Percentiles rank a stretch among this genome's conserved stretches.
These are phyloP conservation scores for Ethmia dodecea DNA, from an alignment of 2,888 invertebrate species.

Conservation along the genomic window DNA sequence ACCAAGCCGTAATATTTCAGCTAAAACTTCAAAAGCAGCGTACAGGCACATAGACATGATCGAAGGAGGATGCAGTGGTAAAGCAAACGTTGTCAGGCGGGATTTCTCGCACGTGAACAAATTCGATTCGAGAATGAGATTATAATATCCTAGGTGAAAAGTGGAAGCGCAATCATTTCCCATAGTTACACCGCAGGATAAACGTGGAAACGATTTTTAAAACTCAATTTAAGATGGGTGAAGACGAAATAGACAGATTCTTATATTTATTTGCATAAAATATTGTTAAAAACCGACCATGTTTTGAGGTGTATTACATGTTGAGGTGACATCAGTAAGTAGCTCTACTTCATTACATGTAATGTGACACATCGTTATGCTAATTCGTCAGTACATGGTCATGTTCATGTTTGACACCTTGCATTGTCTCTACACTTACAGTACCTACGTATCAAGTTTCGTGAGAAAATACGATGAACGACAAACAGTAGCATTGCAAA, in stretches of 20 bases:
- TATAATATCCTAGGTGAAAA: slow-evolving; percentile 50
- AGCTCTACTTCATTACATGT: background rate
- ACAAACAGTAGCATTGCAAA: slow-evolving; percentile 22
- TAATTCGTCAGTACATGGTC: slow-evolving; percentile 26
- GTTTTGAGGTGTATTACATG: too few species aligned
- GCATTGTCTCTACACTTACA: slow-evolving; percentile 12
- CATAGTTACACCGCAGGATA: slow-evolving; percentile 6
- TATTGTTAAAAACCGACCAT: too few species aligned
- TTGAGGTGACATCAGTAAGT: slow-evolving; percentile 15
- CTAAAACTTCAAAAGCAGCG: slow-evolving; percentile 21
- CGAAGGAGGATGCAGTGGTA: slow-evolving; percentile 19
- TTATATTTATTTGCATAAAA: too few species aligned
- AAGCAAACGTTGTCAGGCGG: slow-evolving; percentile 42
- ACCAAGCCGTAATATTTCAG: background rate
- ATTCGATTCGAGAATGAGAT: slow-evolving; percentile 62
- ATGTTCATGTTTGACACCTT: slow-evolving; percentile 22
- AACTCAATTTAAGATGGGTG: too few species aligned
- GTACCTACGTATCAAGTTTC: slow-evolving; percentile 22
- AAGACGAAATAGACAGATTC: too few species aligned
- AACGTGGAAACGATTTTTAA: slow-evolving; percentile 21
- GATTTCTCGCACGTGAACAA: slow-evolving; percentile 63
- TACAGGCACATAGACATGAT: slow-evolving; percentile 15
- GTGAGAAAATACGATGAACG: slow-evolving; percentile 33
- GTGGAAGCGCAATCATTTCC: slow-evolving; percentile 27
- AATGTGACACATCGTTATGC: slow-evolving; percentile 23